A percentile compares a stretch with the other conserved stretches of the same genome.
These are phyloP conservation scores for Columba janthina DNA, from an alignment of 2,113 vertebrate species.

Conservation along the genomic window DNA sequence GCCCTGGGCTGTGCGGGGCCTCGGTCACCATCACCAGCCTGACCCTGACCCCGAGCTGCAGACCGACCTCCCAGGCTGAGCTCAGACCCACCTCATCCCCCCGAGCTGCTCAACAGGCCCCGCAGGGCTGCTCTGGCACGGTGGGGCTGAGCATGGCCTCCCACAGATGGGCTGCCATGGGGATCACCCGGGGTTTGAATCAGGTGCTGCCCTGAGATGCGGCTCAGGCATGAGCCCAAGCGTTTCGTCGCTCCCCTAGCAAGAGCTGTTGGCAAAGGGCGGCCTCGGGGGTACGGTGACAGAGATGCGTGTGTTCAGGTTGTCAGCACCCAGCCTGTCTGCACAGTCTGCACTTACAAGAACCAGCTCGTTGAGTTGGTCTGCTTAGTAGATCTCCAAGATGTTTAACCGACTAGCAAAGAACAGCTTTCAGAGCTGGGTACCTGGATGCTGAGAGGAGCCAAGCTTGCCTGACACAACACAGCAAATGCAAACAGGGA, in stretches of 20 bases:
- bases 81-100: neutral
- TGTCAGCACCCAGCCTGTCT: neutral
- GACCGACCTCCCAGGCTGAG: neutral
- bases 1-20: neutral
- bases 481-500: neutral
- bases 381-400: neutral
- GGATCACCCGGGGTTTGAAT: neutral
- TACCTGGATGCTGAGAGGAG: neutral
- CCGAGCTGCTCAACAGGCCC: neutral
- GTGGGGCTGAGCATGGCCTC: neutral
- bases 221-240: neutral
- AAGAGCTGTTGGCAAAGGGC: neutral
- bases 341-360: neutral
- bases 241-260: neutral
- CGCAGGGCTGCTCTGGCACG: accelerated
- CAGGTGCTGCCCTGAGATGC: accelerated
- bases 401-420: neutral
- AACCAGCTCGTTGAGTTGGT: neutral
- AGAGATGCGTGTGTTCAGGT: neutral
- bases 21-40: neutral
- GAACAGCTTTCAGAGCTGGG: neutral
- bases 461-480: neutral
- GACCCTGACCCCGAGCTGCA: neutral
- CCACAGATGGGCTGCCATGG: neutral
- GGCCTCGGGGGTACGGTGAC: neutral